These are phyloP conservation scores for Ceyx erithaca DNA, from an alignment of 2,797 vertebrate species.

Conservation along the genomic window DNA sequence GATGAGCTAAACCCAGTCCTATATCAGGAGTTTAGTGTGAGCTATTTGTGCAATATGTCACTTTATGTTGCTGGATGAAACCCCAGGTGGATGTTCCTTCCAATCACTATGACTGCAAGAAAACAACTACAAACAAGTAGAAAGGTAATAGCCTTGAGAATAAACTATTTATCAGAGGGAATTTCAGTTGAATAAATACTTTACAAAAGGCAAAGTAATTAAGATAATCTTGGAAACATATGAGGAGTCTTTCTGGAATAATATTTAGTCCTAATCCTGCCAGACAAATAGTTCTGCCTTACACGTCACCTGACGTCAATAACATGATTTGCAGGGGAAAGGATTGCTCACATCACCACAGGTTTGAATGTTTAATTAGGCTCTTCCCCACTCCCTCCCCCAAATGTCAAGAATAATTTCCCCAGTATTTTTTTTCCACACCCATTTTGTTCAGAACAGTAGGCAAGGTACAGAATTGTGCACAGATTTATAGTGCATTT, in stretches of 20 bases:
- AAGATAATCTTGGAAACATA: neutral
- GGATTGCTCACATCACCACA: slow-evolving; percentile 21
- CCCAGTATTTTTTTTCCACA: neutral
- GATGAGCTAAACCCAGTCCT: neutral
- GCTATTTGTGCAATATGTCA: neutral
- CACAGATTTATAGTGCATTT: neutral
- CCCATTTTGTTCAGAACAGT: neutral
- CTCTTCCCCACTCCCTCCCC: too few relatives aligned
- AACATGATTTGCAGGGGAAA: slow-evolving; percentile 18
- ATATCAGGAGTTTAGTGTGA: neutral
- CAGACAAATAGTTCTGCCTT: slow-evolving; percentile 5
- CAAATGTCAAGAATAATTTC: neutral
- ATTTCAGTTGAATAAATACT: neutral
- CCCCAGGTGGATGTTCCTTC: neutral
- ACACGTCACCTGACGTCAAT: slow-evolving; percentile 5
- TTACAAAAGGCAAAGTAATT: neutral
- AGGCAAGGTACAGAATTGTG: neutral
- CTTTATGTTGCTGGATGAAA: neutral
- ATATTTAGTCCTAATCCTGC: neutral
- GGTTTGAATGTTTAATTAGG: neutral
- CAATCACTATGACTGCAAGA: neutral
- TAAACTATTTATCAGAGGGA: neutral
- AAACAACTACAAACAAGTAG: neutral
- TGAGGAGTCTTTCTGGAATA: neutral
- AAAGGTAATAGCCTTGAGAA: neutral